A percentile compares a stretch with the other conserved stretches of the same genome.
Conservation (phyloP, 2,888 invertebrate genomes). For the Cactoblastis cactorum region DNA sequence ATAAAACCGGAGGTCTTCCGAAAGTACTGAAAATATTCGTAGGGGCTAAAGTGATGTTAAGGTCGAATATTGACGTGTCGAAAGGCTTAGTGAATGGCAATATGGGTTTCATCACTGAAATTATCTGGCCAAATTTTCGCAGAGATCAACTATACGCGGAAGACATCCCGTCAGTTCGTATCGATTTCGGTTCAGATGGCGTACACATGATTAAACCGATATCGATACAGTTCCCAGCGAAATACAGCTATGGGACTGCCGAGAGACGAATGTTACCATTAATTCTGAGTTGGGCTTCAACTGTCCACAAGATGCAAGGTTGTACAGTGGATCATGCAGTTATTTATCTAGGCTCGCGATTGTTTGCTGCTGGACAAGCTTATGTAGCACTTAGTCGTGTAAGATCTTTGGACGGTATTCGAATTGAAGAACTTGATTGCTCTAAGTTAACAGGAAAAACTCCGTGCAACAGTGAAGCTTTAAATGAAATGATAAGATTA, state of each 20-base stretch:
- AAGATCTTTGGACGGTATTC: conserved; percentile 24
- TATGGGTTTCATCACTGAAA: conserved; percentile 20
- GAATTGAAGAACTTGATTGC: conserved; percentile 29
- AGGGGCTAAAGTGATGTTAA: conserved; percentile 23
- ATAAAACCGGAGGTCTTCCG: conserved; percentile 19
- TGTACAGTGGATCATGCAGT: conserved; percentile 18
- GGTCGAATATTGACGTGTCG: conserved; percentile 21
- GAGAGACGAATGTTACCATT: conserved; percentile 27
- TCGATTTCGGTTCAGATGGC: conserved; percentile 23
- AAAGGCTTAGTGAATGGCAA: conserved; percentile 24
- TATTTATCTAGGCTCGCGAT: neutral
- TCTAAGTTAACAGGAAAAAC: conserved; percentile 10
- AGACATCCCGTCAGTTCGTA: conserved; percentile 24
- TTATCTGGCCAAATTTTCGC: conserved; percentile 20
- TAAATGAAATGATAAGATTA: neutral
- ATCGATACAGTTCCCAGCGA: conserved; percentile 25
- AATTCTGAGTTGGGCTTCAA: conserved; percentile 28
- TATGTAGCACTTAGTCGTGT: conserved; percentile 21
- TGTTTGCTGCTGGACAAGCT: conserved; percentile 10
- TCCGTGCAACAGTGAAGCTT: neutral
- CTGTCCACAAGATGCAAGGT: conserved; percentile 23
- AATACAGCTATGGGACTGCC: conserved; percentile 24
- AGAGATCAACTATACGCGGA: conserved; percentile 19
- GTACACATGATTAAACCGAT: conserved; percentile 24
- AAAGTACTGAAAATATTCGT: conserved; percentile 23